Evolutionary conservation across 2,797 vertebrate species (phyloP).

Genomic region (Acomys russatus): DNA sequence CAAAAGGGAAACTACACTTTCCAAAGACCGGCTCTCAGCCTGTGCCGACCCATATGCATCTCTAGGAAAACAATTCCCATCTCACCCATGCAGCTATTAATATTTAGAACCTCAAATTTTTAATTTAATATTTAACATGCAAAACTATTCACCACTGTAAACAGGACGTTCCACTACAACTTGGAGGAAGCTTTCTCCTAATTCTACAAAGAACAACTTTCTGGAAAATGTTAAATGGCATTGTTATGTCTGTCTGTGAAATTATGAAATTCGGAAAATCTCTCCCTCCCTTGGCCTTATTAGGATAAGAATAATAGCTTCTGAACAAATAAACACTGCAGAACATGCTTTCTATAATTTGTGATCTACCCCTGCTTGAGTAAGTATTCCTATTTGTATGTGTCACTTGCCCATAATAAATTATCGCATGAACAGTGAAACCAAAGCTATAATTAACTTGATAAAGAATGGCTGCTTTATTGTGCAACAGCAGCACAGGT

Average conservation of each 20-base stretch:
- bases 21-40: neutral
- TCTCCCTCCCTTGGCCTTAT: neutral
- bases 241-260: neutral
- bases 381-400: slow-evolving; percentile 42
- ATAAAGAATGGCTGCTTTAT: slow-evolving; percentile 60
- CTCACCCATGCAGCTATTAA: neutral
- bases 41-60: neutral
- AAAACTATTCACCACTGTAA: neutral
- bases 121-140: neutral
- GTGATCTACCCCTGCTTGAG: slow-evolving; percentile 15
- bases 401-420: slow-evolving; percentile 60
- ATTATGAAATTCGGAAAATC: slow-evolving; percentile 12
- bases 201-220: neutral
- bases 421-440: slow-evolving; percentile 56
- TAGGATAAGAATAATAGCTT: neutral
- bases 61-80: neutral
- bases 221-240: neutral
- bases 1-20: neutral
- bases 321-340: slow-evolving; percentile 22
- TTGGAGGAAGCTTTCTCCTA: neutral
- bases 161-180: neutral
- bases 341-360: slow-evolving; percentile 30
- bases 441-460: slow-evolving; percentile 71
- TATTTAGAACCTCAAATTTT: neutral
- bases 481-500: neutral